Base-by-base conservation (phyloP, 1,140 invertebrate species). In the Idris sp. region DNA sequence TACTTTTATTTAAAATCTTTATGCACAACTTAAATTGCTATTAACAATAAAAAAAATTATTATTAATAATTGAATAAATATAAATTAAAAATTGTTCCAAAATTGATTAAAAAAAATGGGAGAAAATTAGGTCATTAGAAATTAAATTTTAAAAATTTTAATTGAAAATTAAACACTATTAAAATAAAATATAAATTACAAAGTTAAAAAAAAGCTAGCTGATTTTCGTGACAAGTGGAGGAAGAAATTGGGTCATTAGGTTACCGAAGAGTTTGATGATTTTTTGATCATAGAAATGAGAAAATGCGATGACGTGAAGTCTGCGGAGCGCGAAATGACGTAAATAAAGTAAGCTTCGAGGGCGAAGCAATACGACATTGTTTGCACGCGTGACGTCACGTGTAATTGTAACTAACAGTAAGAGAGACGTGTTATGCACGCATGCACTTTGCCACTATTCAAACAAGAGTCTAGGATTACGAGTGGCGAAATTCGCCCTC, bases 311-410 rank as follows among this genome's bases (percentile, higher is more conserved):
- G 54, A 46, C 25, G 41, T 43, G 44, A 31, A 44, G 54, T 41
- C 16, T 11, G 49, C 35, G 56, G n/a, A 31, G 51, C 15, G 22
- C 62, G 22, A 26, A 46, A 65, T 69, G 67, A 69, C 76, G 58
- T 68, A 74, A 74, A 75, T 56, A 68, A 71, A 46, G 51, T 40
- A 56, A 40, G 61, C 43, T 43, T 43, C 67, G 74, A 72, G 65
- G 65, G 65, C 72, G 49, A 76, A 80, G 78, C 72, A 79, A 80
- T 81, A 81, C 78, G 77, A 80, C 79, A 82, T 83, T 83, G 80
- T 84, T 81, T 83, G 78, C 77, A 81, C 74, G 74, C 64, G 77
- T 84, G 83, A 84, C 81, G 82, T 83, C 82, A 83, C 79, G 62
- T 56, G 80, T 77, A 84, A 84, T 83, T 82, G 79, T 79, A 79